Percentiles rank a stretch among this genome's conserved stretches.
Evolutionary conservation across 1,140 invertebrate genomes (phyloP).

Genomic region (Drosophila subobscura): DNA sequence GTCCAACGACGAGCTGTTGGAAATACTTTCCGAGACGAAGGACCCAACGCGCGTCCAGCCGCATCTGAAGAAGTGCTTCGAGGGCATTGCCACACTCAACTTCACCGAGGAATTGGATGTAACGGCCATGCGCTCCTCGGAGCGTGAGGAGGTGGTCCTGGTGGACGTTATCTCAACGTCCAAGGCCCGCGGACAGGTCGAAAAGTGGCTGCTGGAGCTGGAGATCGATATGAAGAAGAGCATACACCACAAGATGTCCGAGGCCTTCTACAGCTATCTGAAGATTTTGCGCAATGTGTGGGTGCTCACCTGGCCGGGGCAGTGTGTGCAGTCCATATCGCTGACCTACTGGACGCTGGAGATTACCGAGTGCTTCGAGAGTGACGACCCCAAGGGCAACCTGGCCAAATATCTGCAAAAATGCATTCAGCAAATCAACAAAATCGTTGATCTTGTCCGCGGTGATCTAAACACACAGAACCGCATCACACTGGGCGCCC

Average conservation of each 20-base stretch:
- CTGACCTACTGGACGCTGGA: conserved; percentile 95
- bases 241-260: conserved; percentile 88
- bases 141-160: conserved; percentile 91
- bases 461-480: conserved; percentile 94
- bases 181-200: conserved; percentile 96
- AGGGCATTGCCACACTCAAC: conserved; percentile 93
- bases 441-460: conserved; percentile 94
- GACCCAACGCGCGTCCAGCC: conserved; percentile 98
- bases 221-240: conserved; percentile 96
- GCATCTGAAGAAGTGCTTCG: conserved; percentile 99
- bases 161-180: conserved; percentile 93
- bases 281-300: conserved; percentile 88
- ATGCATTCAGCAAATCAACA: conserved; percentile 88
- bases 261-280: conserved; percentile 88
- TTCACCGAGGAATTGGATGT: conserved; percentile 95
- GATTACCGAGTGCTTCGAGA: conserved; percentile 89
- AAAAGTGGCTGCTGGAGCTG: conserved; percentile 97
- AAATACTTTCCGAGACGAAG: conserved; percentile 98
- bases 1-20: conserved; percentile 97
- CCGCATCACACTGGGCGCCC: conserved; percentile 93
- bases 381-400: conserved; percentile 83
- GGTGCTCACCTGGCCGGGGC: conserved; percentile 95
- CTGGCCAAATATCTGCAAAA: conserved; percentile 86
- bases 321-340: conserved; percentile 93
- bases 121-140: conserved; percentile 94